Evolutionary conservation across 2,113 vertebrate genomes (phyloP).

Genomic region (Salvelinus sp.): DNA sequence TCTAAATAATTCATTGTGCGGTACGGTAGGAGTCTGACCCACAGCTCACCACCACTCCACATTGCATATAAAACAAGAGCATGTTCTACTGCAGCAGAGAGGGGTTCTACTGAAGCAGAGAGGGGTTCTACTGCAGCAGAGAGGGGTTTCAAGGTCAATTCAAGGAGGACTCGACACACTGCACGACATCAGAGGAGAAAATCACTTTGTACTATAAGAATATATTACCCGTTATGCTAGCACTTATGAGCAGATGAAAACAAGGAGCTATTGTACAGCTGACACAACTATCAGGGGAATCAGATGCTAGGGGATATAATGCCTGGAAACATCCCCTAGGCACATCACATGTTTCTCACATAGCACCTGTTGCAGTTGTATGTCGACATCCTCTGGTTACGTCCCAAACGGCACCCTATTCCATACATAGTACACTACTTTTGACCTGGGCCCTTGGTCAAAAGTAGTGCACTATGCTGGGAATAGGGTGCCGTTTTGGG

Average conservation of each 20-base stretch:
- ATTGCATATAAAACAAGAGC: constrained; percentile 46
- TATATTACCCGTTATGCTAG: constrained; percentile 28
- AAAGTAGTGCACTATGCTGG: no score
- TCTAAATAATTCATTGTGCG: constrained; percentile 49
- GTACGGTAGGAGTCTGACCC: constrained; percentile 16
- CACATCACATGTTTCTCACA: constrained; percentile 35
- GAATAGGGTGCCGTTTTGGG: no score
- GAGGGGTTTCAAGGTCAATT: constrained; percentile 46
- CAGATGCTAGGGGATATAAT: constrained; percentile 25
- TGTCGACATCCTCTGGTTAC: constrained; percentile 15
- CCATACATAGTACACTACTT: no score
- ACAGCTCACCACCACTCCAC: constrained; percentile 25
- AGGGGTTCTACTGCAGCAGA: constrained; percentile 24
- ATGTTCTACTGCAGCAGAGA: constrained; percentile 25
- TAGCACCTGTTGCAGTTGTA: constrained; percentile 30
- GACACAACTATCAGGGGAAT: constrained; percentile 39
- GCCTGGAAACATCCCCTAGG: constrained; percentile 42
- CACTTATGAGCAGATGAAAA: background rate
- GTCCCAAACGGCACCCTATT: no score
- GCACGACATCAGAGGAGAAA: constrained; percentile 26
- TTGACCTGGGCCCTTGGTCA: no score
- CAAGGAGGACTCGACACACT: constrained; percentile 19
- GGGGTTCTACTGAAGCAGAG: background rate
- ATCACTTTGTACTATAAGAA: constrained; percentile 20
- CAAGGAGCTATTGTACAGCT: background rate